Conservation (phyloP, 2,888 invertebrate genomes). For the Meteorus colon region DNA sequence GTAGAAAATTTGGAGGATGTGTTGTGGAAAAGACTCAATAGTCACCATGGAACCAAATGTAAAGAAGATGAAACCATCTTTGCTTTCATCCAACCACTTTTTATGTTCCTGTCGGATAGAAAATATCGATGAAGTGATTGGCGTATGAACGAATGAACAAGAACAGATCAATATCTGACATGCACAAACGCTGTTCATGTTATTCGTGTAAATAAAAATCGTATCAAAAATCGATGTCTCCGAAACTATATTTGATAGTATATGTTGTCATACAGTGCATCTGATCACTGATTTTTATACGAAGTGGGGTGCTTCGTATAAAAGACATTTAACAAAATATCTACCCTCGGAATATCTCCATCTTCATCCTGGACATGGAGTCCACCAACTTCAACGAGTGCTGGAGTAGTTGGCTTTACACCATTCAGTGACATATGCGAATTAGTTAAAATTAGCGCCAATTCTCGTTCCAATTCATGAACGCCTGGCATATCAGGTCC, state of each 20-base stretch:
- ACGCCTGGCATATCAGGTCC: constrained; percentile 31
- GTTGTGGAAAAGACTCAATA: constrained; percentile 57
- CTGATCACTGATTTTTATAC: no score
- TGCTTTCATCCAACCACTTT: constrained; percentile 60
- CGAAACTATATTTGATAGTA: no score
- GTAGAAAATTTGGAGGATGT: constrained; percentile 54
- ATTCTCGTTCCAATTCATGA: constrained; percentile 57
- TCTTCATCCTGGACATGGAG: constrained; percentile 67
- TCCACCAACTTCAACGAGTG: constrained; percentile 76
- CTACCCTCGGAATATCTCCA: constrained; percentile 23
- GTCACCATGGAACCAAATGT: constrained; percentile 61
- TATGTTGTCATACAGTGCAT: no score
- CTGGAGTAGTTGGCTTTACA: constrained; percentile 72
- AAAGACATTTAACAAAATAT: constrained; percentile 35
- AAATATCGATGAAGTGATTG: background rate
- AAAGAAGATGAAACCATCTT: constrained; percentile 62
- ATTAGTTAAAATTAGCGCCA: constrained; percentile 73
- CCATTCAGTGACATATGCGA: constrained; percentile 76
- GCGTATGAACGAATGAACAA: no score
- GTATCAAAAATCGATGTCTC: no score
- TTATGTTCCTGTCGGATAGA: constrained; percentile 44
- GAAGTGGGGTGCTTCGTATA: background rate
- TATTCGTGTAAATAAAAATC: no score
- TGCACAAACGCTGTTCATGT: no score
- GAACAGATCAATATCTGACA: no score